Conservation (phyloP, 2,888 invertebrate species). For the Sarcophaga variegata region DNA sequence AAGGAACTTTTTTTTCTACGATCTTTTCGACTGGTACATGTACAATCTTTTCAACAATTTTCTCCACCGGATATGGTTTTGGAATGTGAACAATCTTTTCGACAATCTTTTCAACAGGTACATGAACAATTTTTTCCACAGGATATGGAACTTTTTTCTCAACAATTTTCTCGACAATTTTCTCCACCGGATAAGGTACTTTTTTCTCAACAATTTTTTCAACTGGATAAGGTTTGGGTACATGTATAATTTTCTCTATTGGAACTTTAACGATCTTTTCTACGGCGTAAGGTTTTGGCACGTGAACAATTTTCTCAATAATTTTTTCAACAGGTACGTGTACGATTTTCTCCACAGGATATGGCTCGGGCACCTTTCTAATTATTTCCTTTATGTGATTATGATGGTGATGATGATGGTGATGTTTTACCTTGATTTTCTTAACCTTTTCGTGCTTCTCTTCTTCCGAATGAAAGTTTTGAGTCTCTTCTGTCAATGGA, state of each 20-base stretch:
- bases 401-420: constrained; percentile 86
- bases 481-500: constrained; percentile 61
- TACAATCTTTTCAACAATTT: constrained; percentile 80
- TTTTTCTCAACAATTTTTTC: constrained; percentile 79
- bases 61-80: constrained; percentile 77
- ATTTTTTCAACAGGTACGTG: constrained; percentile 83
- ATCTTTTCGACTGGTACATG: constrained; percentile 78
- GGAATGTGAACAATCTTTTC: constrained; percentile 82
- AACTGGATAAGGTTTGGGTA: constrained; percentile 82
- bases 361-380: constrained; percentile 83
- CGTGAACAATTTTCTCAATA: constrained; percentile 82
- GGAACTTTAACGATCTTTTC: constrained; percentile 80
- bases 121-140: constrained; percentile 82
- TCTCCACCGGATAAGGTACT: constrained; percentile 81
- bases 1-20: constrained; percentile 71
- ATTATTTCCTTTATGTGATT: constrained; percentile 85
- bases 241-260: constrained; percentile 80
- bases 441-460: constrained; percentile 72
- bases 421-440: constrained; percentile 83
- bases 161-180: constrained; percentile 81
- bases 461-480: constrained; percentile 62
- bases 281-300: constrained; percentile 83
- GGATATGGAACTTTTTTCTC: constrained; percentile 82
- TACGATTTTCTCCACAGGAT: constrained; percentile 82
- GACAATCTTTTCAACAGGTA: constrained; percentile 79